Evolutionary conservation across 2,888 invertebrate genomes (phyloP).

Genomic region (Lasioglossum leucozonium): DNA sequence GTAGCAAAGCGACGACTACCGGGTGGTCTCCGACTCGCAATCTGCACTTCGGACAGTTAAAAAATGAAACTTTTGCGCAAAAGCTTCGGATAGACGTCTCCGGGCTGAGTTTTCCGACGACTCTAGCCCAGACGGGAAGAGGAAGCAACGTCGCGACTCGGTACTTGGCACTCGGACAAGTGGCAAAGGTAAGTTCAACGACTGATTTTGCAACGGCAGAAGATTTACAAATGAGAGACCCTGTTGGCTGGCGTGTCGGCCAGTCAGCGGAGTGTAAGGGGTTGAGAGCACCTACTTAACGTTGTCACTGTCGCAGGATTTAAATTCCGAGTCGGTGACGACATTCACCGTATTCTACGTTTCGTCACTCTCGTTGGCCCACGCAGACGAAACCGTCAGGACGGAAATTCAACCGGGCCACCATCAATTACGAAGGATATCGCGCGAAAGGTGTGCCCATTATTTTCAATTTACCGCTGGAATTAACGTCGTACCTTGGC

Average conservation of each 20-base stretch:
- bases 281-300: conserved; percentile 61
- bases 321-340: conserved; percentile 73
- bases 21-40: neutral
- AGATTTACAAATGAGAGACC: conserved; percentile 62
- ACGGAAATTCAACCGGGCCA: conserved; percentile 59
- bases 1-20: neutral
- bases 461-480: conserved; percentile 30
- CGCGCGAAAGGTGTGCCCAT: conserved; percentile 41
- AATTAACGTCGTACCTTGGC: conserved; percentile 17
- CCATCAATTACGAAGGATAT: conserved; percentile 58
- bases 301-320: conserved; percentile 61
- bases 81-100: conserved; percentile 7
- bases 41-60: neutral
- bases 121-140: conserved; percentile 41
- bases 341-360: conserved; percentile 56
- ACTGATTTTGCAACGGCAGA: conserved; percentile 62
- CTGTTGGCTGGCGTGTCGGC: conserved; percentile 51
- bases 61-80: neutral
- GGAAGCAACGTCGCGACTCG: conserved; percentile 46
- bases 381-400: conserved; percentile 51
- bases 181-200: conserved; percentile 61
- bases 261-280: conserved; percentile 58
- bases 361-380: conserved; percentile 51
- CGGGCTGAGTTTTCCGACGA: conserved; percentile 3
- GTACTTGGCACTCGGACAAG: conserved; percentile 58